A percentile compares a stretch with the other conserved stretches of the same genome.
phyloP scores from a whole-genome alignment of 2,797 vertebrate species.

The Sciurus vulgaris region DNA sequence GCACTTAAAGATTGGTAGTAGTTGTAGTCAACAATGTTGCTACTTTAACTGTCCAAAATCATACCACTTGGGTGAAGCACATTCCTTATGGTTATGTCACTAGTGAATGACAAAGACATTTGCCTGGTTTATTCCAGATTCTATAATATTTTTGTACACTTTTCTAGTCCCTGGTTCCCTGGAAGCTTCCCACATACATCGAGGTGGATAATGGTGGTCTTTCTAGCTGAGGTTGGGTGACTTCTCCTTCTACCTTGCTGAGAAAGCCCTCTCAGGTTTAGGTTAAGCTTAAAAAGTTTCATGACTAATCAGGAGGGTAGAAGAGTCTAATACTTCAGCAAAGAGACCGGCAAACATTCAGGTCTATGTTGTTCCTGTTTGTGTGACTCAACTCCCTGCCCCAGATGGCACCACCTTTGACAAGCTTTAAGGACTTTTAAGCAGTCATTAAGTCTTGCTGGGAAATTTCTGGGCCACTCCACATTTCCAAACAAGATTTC shows the following conservation, averaged over 20 bases:
- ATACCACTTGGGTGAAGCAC: not conserved
- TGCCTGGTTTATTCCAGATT: not conserved
- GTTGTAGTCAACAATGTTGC: not conserved
- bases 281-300: not conserved
- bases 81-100: not conserved
- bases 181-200: not conserved
- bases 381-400: not conserved
- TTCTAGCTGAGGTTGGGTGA: not conserved
- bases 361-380: not conserved
- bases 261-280: not conserved
- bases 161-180: not conserved
- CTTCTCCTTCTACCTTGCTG: not conserved
- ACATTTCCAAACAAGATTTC: not conserved
- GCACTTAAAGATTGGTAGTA: not conserved
- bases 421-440: conserved; percentile 51
- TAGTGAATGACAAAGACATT: not conserved
- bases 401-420: not conserved
- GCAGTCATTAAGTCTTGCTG: conserved; percentile 13
- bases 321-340: not conserved
- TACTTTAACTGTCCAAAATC: not conserved
- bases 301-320: not conserved
- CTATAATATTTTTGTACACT: not conserved
- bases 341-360: not conserved
- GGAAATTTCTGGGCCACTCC: not conserved
- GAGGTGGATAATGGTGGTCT: not conserved